These are phyloP conservation scores for Thamnaconus septentrionalis DNA, from an alignment of 2,113 vertebrate genomes.

Conservation along the genomic window DNA sequence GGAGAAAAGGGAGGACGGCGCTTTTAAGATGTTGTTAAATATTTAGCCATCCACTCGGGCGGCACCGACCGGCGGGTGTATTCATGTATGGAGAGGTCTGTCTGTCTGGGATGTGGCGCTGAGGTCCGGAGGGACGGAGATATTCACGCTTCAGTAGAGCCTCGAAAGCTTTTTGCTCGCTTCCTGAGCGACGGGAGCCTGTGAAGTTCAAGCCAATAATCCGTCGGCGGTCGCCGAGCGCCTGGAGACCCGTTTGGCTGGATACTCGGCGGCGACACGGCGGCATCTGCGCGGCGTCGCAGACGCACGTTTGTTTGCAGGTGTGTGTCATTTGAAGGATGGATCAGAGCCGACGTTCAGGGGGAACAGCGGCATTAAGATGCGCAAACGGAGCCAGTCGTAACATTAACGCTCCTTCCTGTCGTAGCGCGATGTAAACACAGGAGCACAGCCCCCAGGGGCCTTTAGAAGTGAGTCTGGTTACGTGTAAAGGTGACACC, in stretches of 20 bases:
- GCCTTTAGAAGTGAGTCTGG: too few relatives aligned
- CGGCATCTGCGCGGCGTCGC: not conserved
- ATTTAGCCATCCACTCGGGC: conserved; percentile 59
- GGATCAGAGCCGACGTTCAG: too few relatives aligned
- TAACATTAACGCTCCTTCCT: too few relatives aligned
- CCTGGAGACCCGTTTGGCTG: conserved; percentile 18
- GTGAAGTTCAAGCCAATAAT: conserved; percentile 31
- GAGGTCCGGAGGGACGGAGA: conserved; percentile 38
- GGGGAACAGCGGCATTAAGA: too few relatives aligned
- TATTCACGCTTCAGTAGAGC: conserved; percentile 52
- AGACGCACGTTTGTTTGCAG: too few relatives aligned
- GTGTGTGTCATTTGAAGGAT: too few relatives aligned
- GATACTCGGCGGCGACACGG: not conserved
- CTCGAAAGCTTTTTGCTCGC: conserved; percentile 44
- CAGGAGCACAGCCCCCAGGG: too few relatives aligned
- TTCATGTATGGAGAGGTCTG: conserved; percentile 35
- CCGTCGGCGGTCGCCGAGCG: conserved; percentile 8
- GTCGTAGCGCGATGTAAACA: too few relatives aligned
- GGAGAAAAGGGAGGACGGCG: conserved; percentile 16
- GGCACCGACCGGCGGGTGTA: conserved; percentile 31
- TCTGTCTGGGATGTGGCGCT: conserved; percentile 36
- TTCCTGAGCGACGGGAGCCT: conserved; percentile 21
- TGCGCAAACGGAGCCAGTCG: too few relatives aligned
- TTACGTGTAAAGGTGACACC: not conserved
- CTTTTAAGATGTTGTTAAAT: conserved; percentile 68